These are phyloP conservation scores for Varecia variegata DNA, from an alignment of 2,797 vertebrate genomes.

Conservation along the genomic window DNA sequence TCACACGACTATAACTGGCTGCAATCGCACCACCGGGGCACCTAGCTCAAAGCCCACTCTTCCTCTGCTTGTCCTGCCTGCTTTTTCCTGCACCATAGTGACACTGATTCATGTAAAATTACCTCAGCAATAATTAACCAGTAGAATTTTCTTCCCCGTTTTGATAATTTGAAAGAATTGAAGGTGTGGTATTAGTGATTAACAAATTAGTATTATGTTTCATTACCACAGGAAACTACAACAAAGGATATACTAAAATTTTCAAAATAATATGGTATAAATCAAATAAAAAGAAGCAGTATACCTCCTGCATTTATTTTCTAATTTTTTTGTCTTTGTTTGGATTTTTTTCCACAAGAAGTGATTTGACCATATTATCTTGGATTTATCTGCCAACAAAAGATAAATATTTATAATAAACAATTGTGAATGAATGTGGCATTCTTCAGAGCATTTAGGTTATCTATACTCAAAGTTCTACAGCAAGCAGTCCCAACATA, in stretches of 20 bases:
- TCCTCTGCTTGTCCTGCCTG: not conserved
- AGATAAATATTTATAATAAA: constrained; percentile 37
- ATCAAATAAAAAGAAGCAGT: not conserved
- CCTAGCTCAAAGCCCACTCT: not conserved
- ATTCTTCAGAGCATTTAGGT: not conserved
- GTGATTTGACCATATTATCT: not conserved
- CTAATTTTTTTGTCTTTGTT: not conserved
- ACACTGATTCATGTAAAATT: not conserved
- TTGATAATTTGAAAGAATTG: not conserved
- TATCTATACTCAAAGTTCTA: not conserved
- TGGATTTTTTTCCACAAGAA: not conserved
- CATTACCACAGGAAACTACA: not conserved
- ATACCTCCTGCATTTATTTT: not conserved
- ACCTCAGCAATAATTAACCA: not conserved
- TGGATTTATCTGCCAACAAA: not conserved
- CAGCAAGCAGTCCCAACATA: not conserved
- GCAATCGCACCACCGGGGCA: accelerated
- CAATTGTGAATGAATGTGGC: not conserved
- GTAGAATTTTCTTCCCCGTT: not conserved
- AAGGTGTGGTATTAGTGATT: not conserved
- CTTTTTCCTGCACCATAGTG: not conserved
- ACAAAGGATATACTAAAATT: not conserved
- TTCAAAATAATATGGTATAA: not conserved
- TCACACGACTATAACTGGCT: not conserved
- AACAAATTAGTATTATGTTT: not conserved